Conservation (phyloP, 2,113 vertebrate genomes). For the Periophthalmus modestus region DNA sequence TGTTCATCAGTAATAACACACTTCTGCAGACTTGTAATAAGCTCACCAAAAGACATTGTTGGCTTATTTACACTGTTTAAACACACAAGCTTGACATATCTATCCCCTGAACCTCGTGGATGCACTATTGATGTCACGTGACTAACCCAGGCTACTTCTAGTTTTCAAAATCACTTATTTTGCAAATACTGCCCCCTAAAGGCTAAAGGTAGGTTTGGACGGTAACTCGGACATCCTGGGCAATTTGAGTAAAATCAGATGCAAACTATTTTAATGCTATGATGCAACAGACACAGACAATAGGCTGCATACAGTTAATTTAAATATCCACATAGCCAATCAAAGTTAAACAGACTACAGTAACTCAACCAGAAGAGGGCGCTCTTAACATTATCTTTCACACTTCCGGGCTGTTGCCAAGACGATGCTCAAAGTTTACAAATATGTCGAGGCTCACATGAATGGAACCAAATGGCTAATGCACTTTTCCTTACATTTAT, state of each 20-base stretch:
- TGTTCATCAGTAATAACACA: conserved; percentile 35
- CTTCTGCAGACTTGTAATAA: conserved; percentile 44
- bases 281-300: no score
- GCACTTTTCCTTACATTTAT: background rate
- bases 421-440: conserved; percentile 32
- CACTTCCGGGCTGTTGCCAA: conserved; percentile 20
- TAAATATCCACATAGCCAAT: no score
- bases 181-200: conserved; percentile 33
- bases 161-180: background rate
- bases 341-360: no score
- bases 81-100: background rate
- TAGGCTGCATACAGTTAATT: no score
- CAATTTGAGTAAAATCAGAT: background rate
- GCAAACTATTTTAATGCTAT: background rate
- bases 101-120: background rate
- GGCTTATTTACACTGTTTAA: background rate
- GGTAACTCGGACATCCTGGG: background rate
- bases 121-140: conserved; percentile 19
- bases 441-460: conserved; percentile 46
- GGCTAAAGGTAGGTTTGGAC: conserved; percentile 2
- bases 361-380: conserved; percentile 13
- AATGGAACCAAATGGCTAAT: conserved; percentile 44
- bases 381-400: background rate
- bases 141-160: conserved; percentile 27
- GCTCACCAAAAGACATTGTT: conserved; percentile 55